Base-by-base conservation (phyloP, 2,888 invertebrate species). In the Trichogramma evanescens region DNA sequence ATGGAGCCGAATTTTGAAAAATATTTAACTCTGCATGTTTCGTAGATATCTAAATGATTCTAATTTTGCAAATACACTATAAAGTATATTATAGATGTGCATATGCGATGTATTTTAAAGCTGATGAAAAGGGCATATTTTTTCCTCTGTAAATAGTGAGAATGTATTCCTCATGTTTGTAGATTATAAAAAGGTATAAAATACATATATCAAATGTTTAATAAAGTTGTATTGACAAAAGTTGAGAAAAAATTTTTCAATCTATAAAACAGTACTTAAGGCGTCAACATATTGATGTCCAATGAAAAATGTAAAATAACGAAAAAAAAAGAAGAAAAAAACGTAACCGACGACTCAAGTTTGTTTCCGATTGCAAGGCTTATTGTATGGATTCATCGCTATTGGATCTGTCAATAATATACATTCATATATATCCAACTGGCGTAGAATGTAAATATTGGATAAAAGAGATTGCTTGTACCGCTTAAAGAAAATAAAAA, bases 191-290 rank as follows among this genome's bases (percentile, higher is more conserved):
- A 26, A 26, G 26, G 26, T 26, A 26, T 26, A 26, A 2, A 26
- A 26, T 26, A 26, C 26, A 26, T 26, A 26, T 26, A 26, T 26
- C 26, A 26, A 26, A 26, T 26, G 26, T 26, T 26, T 26, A 26
- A 26, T 26, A 26, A 26, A 26, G 26, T 26, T 26, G 26, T 26
- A 26, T 26, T 26, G 26, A 26, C 26, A 26, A 26, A 26, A 26
- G 26, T 26, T 26, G 26, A 26, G 26, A 26, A 26, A 26, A 26
- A 26, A 26, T 2, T 26, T 26, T 26, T 26, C 26, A 26, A 26
- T 26, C 26, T 26, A 26, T 9, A 51, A 55, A 46, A 39, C 63
- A 63, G 63, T 63, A 63, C 60, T 60, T 26, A 52, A 45, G 41
- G 45, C 53, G 53, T 58, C 45, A 26, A 26, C 40, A 9, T 26